phyloP scores from a whole-genome alignment of 2,113 vertebrate genomes.

The Pseudorectes ferrugineus region DNA sequence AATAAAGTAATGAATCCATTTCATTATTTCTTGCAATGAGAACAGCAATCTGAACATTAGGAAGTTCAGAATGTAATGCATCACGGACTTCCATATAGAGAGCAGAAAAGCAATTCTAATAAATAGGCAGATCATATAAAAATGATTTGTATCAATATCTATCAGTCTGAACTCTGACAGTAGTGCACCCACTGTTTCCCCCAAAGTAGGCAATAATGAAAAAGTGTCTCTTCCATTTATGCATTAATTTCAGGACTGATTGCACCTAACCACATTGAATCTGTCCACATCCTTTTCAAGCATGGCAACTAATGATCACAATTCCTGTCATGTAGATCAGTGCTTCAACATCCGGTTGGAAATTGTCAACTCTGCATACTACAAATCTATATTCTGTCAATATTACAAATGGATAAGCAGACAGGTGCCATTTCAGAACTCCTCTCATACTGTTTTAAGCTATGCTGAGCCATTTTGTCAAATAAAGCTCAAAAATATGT shows the following conservation, averaged over 20 bases:
- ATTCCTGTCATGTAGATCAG: constrained; percentile 41
- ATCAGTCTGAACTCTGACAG: constrained; percentile 67
- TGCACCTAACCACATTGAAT: constrained; percentile 56
- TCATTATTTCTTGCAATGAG: constrained; percentile 49
- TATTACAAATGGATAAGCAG: constrained; percentile 51
- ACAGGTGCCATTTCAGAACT: constrained; percentile 32
- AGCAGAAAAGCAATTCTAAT: constrained; percentile 67
- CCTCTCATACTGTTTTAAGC: background rate
- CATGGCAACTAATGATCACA: constrained; percentile 48
- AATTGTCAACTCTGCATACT: constrained; percentile 62
- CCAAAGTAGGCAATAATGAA: constrained; percentile 63
- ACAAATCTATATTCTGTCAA: constrained; percentile 53
- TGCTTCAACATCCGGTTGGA: constrained; percentile 38
- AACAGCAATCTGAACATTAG: constrained; percentile 37
- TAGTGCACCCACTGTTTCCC: constrained; percentile 47
- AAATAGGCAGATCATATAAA: constrained; percentile 68
- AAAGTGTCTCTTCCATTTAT: constrained; percentile 62
- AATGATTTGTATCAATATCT: constrained; percentile 68
- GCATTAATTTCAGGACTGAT: constrained; percentile 66
- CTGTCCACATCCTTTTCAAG: constrained; percentile 49
- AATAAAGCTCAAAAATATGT: background rate
- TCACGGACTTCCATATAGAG: constrained; percentile 34
- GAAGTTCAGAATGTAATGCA: constrained; percentile 55
- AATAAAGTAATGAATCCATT: constrained; percentile 60
- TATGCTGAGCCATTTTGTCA: background rate